phyloP scores from a whole-genome alignment of 2,797 vertebrate species.

The Peromyscus melanophrys region DNA sequence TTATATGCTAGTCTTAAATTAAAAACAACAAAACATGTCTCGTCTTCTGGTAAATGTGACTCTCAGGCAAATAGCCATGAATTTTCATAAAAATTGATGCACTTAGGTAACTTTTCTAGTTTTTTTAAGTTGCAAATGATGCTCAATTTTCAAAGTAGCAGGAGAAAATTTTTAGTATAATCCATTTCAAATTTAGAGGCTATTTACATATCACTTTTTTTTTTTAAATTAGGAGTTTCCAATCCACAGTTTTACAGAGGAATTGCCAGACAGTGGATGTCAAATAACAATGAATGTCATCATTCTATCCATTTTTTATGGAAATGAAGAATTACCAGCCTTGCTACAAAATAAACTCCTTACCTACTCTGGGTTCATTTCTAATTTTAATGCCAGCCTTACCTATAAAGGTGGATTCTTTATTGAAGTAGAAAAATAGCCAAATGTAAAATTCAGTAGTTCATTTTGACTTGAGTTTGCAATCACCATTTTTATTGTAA shows the following conservation, averaged over 20 bases:
- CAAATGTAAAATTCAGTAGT: neutral
- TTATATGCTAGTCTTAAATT: neutral
- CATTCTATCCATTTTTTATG: neutral
- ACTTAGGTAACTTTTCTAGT: neutral
- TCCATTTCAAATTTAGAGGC: neutral
- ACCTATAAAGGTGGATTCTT: neutral
- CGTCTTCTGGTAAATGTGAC: neutral
- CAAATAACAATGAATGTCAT: neutral
- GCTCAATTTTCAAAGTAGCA: constrained; percentile 23
- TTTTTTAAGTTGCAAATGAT: neutral
- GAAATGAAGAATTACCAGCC: neutral
- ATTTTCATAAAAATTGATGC: neutral
- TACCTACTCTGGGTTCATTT: neutral
- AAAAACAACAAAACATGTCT: neutral
- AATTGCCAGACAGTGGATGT: neutral
- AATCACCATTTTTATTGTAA: constrained; percentile 34
- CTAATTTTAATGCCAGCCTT: neutral
- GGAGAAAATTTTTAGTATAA: neutral
- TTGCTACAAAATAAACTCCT: neutral
- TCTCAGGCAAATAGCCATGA: neutral
- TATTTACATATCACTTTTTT: constrained; percentile 25
- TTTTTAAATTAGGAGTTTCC: neutral
- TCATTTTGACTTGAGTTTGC: constrained; percentile 22
- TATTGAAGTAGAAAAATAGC: neutral
- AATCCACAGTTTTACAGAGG: neutral